Evolutionary conservation across 2,888 invertebrate genomes (phyloP).

Genomic region (Lepetodrilus schrolli): DNA sequence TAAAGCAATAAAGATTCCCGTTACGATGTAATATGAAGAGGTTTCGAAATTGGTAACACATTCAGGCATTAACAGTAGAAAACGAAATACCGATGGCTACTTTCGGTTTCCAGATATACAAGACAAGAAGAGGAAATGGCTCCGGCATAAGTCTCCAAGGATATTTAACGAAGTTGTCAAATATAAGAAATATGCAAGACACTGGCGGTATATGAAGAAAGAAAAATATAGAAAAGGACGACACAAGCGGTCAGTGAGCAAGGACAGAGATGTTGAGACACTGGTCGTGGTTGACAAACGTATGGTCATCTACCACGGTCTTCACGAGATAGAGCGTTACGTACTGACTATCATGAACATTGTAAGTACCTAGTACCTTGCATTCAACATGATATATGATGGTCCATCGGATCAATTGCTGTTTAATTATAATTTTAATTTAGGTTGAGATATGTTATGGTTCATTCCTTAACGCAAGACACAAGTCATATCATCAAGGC

Average conservation of each 20-base stretch:
- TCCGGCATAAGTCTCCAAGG: conserved; percentile 38
- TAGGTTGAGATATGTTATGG: too few relatives aligned
- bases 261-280: conserved; percentile 69
- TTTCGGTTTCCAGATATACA: conserved; percentile 39
- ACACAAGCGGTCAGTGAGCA: conserved; percentile 40
- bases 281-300: conserved; percentile 71
- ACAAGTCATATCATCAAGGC: too few relatives aligned
- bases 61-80: too few relatives aligned
- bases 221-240: conserved; percentile 28
- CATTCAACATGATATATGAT: too few relatives aligned
- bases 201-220: conserved; percentile 32
- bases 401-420: too few relatives aligned
- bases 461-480: too few relatives aligned
- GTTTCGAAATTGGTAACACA: too few relatives aligned
- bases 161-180: conserved; percentile 43
- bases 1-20: too few relatives aligned
- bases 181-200: conserved; percentile 27
- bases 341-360: conserved; percentile 94
- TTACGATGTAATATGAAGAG: too few relatives aligned
- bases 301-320: conserved; percentile 71
- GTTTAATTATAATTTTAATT: too few relatives aligned
- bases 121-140: conserved; percentile 38
- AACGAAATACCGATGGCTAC: too few relatives aligned
- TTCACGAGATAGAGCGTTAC: conserved; percentile 85
- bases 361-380: too few relatives aligned